Evolutionary conservation across 2,113 vertebrate species (phyloP).

Genomic region (Empidonax traillii): DNA sequence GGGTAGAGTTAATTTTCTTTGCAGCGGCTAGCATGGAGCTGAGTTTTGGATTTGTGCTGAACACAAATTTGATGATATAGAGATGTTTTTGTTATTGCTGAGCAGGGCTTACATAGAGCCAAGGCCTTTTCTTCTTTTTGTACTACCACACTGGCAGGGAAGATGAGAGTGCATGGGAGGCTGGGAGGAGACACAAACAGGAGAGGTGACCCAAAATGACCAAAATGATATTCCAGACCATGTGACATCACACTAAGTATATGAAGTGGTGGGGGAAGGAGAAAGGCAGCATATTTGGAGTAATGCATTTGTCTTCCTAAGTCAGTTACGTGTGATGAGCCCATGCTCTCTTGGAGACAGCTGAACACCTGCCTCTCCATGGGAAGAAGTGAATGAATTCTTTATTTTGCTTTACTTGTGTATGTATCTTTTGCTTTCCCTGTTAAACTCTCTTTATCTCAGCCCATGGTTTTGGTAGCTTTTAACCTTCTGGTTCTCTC

Average conservation of each 20-base stretch:
- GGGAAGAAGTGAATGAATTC: neutral
- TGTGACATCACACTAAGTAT: no score
- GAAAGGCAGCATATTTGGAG: neutral
- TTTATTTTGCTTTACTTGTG: neutral
- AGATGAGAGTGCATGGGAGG: accelerated
- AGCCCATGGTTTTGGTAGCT: neutral
- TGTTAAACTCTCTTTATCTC: neutral
- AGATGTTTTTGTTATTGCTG: neutral
- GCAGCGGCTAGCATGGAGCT: accelerated
- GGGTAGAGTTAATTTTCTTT: neutral
- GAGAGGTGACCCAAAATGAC: neutral
- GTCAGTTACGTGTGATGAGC: no score
- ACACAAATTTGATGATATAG: neutral
- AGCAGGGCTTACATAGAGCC: neutral
- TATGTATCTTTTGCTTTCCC: accelerated
- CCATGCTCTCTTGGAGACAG: accelerated
- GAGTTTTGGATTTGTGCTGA: neutral
- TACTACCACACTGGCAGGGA: neutral
- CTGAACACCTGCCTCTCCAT: neutral
- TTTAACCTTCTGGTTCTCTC: neutral
- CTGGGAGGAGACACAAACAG: accelerated
- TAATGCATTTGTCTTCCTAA: neutral
- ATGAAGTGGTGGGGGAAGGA: accelerated
- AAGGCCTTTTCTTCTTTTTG: neutral
- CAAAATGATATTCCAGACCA: neutral